Percentiles rank a stretch among this genome's conserved stretches.
Evolutionary conservation across 2,113 vertebrate genomes (phyloP).

Genomic region (Tyto alba): DNA sequence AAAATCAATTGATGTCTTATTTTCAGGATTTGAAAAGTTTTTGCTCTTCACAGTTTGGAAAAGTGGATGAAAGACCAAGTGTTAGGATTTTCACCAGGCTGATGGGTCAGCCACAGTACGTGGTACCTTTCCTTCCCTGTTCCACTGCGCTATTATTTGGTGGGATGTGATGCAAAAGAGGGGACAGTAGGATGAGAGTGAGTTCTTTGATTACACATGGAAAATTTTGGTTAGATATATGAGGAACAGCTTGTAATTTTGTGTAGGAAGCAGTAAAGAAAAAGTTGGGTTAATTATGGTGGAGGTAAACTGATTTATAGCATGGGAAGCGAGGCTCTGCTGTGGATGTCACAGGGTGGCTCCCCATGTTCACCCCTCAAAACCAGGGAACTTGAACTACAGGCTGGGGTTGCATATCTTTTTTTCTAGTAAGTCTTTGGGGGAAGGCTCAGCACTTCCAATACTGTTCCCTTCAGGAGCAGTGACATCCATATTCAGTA

Average conservation of each 20-base stretch:
- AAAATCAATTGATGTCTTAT: neutral
- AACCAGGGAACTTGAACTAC: neutral
- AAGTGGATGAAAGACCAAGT: neutral
- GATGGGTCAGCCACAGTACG: neutral
- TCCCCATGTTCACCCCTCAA: neutral
- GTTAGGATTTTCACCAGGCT: neutral
- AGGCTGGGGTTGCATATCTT: neutral
- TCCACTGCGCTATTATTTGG: neutral
- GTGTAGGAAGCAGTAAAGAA: neutral
- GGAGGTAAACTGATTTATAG: neutral
- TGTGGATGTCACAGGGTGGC: neutral
- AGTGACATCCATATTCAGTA: neutral
- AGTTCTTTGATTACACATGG: neutral
- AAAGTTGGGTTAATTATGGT: neutral
- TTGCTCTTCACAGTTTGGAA: neutral
- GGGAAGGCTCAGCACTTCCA: neutral
- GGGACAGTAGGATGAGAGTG: neutral
- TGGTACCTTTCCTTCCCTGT: neutral
- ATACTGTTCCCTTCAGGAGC: neutral
- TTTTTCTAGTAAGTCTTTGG: neutral
- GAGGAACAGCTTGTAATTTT: neutral
- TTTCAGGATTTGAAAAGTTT: neutral
- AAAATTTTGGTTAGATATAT: neutral
- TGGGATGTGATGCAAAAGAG: neutral
- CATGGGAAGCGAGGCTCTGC: neutral